Evolutionary conservation across 2,797 vertebrate species (phyloP).

Genomic region (Phyllotis vaccarum): DNA sequence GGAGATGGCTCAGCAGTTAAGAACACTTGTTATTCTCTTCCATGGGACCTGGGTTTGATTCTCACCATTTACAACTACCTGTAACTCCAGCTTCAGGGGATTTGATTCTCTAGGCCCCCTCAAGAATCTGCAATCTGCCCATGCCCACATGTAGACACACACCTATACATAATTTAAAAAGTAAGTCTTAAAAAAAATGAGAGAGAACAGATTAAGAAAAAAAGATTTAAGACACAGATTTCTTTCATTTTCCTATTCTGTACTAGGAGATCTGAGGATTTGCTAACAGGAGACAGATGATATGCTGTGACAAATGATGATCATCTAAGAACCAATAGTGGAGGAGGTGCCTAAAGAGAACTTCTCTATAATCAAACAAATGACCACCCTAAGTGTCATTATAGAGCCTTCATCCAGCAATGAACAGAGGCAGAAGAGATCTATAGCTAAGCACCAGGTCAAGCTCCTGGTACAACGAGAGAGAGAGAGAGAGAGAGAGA

Average conservation of each 20-base stretch:
- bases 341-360: too few species aligned
- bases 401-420: too few species aligned
- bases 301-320: conserved; percentile 8
- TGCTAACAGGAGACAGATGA: conserved; percentile 45
- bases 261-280: conserved; percentile 16
- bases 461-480: neutral
- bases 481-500: too few species aligned
- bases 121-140: neutral
- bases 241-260: conserved; percentile 29
- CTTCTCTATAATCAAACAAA: too few species aligned
- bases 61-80: neutral
- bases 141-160: neutral
- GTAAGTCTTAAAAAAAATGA: neutral
- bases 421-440: too few species aligned
- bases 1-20: neutral
- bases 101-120: neutral
- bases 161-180: neutral
- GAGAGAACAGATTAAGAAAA: neutral
- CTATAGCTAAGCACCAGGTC: too few species aligned
- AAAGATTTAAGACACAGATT: neutral
- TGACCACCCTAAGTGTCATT: too few species aligned
- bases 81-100: neutral
- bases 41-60: neutral
- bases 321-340: neutral
- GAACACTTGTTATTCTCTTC: neutral